Evolutionary conservation across 2,888 invertebrate species (phyloP).

Genomic region (Matsumyia berberina): DNA sequence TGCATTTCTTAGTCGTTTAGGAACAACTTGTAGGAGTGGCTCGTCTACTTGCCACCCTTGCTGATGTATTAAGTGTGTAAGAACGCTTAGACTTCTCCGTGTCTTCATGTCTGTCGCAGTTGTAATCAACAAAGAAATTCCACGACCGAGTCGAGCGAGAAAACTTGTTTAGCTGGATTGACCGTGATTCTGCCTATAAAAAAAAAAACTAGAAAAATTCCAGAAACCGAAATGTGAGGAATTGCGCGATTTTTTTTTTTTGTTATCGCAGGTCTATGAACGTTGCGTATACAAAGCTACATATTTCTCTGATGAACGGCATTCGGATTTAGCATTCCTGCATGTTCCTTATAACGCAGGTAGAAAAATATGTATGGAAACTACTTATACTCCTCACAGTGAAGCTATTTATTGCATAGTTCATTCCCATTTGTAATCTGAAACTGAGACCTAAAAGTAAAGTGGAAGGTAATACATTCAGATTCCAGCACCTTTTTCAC

Average conservation of each 20-base stretch:
- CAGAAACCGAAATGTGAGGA: slow-evolving; percentile 9
- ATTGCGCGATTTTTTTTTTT: slow-evolving; percentile 13
- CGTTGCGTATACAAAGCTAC: neutral
- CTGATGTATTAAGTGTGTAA: slow-evolving; percentile 18
- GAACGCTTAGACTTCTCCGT: slow-evolving; percentile 25
- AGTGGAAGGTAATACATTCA: neutral
- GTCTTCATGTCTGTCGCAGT: slow-evolving; percentile 1
- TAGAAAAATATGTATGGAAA: slow-evolving; percentile 9
- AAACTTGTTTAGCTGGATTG: slow-evolving; percentile 45
- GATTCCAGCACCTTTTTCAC: neutral
- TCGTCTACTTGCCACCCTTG: slow-evolving; percentile 21
- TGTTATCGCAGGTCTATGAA: neutral
- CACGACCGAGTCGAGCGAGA: slow-evolving; percentile 18
- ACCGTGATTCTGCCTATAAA: slow-evolving; percentile 30
- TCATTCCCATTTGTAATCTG: neutral
- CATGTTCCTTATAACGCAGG: neutral
- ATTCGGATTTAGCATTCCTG: neutral
- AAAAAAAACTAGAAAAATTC: slow-evolving; percentile 11
- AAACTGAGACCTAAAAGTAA: neutral
- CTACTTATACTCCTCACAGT: no score
- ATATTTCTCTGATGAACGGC: slow-evolving; percentile 2
- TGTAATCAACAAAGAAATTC: slow-evolving; percentile 47
- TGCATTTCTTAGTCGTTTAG: slow-evolving; percentile 13
- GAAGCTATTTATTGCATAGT: no score
- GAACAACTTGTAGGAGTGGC: slow-evolving; percentile 50